Percentiles rank a stretch among this genome's conserved stretches.
These are phyloP conservation scores for Melanogrammus aeglefinus DNA, from an alignment of 2,797 vertebrate species.

Conservation along the genomic window DNA sequence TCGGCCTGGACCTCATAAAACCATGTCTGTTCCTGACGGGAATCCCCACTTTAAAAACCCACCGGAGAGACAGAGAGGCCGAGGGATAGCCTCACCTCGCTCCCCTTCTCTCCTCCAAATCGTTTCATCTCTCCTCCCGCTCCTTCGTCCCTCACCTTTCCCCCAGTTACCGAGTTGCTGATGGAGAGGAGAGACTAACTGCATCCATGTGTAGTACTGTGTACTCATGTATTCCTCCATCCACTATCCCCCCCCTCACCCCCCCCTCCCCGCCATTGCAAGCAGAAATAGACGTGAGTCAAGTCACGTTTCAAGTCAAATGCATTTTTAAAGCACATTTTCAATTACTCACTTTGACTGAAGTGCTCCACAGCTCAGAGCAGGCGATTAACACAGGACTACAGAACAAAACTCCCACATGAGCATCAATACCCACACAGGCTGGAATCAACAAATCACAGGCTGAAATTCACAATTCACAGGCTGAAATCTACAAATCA, in stretches of 20 bases:
- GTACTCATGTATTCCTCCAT: background rate
- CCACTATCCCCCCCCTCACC: too few relatives aligned
- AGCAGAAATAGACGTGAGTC: too few relatives aligned
- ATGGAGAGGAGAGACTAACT: background rate
- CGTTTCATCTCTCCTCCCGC: background rate
- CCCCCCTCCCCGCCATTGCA: too few relatives aligned
- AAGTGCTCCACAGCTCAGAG: background rate
- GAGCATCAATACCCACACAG: background rate
- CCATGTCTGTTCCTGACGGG: background rate
- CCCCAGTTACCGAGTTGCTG: background rate
- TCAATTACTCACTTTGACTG: background rate
- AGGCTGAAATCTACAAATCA: background rate
- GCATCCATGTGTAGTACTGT: background rate
- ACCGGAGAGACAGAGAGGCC: background rate
- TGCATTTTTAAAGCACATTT: background rate
- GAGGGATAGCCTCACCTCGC: background rate
- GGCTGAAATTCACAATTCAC: too few relatives aligned
- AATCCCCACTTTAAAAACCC: background rate
- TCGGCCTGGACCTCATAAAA: background rate
- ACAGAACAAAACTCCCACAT: background rate
- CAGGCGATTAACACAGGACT: background rate
- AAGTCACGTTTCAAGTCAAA: too few relatives aligned
- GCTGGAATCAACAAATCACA: background rate
- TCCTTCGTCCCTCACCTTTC: background rate
- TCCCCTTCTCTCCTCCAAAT: background rate